Conservation (phyloP, 2,797 vertebrate species). For the Mormyrops boulengeri region DNA sequence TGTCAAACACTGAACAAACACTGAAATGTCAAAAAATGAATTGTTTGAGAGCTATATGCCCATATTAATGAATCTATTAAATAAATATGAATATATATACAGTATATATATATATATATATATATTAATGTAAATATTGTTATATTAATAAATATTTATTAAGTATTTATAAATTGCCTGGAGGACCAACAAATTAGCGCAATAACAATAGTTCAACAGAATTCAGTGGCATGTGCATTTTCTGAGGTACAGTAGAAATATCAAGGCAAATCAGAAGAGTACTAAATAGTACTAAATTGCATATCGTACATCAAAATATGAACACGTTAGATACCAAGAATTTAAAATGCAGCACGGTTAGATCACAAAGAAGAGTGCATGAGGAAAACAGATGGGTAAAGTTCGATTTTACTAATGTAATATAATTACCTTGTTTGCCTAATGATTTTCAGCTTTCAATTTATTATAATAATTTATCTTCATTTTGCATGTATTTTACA, state of each 20-base stretch:
- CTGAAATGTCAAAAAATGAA: neutral
- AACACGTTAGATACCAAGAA: neutral
- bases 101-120: no score
- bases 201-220: neutral
- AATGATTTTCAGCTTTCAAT: neutral
- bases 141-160: neutral
- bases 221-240: neutral
- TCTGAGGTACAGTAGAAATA: neutral
- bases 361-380: neutral
- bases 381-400: slow-evolving; percentile 7
- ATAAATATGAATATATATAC: neutral
- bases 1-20: no score
- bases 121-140: neutral
- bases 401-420: slow-evolving; percentile 3
- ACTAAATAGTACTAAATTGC: neutral
- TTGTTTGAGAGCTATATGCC: neutral
- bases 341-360: neutral
- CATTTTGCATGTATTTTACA: neutral
- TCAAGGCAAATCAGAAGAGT: neutral
- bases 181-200: neutral
- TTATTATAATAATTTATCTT: neutral
- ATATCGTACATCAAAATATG: neutral
- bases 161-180: neutral
- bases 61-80: neutral
- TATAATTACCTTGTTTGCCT: neutral